phyloP scores from a whole-genome alignment of 2,113 vertebrate species.

The Ancistrus triradiatus region DNA sequence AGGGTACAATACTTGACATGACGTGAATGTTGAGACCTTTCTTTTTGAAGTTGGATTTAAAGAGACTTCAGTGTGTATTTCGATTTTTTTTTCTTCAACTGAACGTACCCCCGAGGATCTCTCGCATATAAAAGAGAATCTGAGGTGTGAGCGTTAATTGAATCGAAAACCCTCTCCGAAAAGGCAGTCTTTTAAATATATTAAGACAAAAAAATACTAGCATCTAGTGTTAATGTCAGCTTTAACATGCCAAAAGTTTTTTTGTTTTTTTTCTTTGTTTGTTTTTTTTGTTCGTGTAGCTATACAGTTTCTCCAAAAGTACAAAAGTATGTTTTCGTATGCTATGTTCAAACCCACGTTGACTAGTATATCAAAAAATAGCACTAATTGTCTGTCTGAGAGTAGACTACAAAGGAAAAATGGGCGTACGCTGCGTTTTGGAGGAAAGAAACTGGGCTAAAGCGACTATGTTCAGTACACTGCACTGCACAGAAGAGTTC shows the following conservation, averaged over 20 bases:
- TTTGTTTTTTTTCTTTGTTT: background rate
- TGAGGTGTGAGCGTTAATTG: conserved; percentile 22
- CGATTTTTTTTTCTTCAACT: conserved; percentile 4
- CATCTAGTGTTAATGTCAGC: conserved; percentile 33
- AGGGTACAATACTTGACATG: conserved; percentile 35
- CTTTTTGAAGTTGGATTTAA: background rate
- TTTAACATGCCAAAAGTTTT: conserved; percentile 34
- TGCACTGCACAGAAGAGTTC: conserved; percentile 6
- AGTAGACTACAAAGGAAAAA: conserved; percentile 28
- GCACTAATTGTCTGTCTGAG: conserved; percentile 30
- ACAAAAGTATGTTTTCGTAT: conserved; percentile 30
- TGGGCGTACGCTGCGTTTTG: conserved; percentile 6
- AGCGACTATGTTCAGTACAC: conserved; percentile 23
- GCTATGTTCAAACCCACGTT: conserved; percentile 12
- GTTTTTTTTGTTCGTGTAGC: conserved; percentile 12
- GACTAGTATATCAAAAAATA: conserved; percentile 36
- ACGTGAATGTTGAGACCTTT: conserved; percentile 21
- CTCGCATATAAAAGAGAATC: conserved; percentile 23
- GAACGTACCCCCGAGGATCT: conserved; percentile 11
- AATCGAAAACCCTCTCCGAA: conserved; percentile 14
- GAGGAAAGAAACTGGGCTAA: conserved; percentile 13
- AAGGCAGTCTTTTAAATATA: conserved; percentile 30
- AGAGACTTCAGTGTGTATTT: too few relatives aligned
- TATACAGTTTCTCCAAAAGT: conserved; percentile 37
- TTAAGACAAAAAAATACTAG: conserved; percentile 21